These are phyloP conservation scores for Chrysopilus asiliformis DNA, from an alignment of 2,888 invertebrate species.

Conservation along the genomic window DNA sequence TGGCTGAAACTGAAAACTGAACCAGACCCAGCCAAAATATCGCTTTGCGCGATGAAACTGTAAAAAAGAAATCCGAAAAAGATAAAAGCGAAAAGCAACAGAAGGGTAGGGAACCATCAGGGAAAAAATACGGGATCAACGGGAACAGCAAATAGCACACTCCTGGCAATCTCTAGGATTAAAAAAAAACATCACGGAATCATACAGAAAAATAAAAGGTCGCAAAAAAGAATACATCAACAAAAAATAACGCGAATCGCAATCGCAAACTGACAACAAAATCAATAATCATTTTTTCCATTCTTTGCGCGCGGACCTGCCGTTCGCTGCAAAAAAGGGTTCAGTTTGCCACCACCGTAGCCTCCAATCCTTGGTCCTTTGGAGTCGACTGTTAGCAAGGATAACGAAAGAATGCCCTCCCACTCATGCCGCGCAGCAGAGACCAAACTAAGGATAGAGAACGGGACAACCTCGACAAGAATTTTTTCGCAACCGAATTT, in stretches of 20 bases:
- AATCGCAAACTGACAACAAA: slow-evolving; percentile 17
- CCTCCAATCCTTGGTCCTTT: not conserved
- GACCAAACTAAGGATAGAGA: not conserved
- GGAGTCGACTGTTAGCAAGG: no score
- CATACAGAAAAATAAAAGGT: slow-evolving; percentile 1
- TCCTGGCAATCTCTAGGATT: no score
- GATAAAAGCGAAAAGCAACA: no score
- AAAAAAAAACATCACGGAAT: no score
- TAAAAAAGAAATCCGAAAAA: no score
- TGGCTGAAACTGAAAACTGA: no score
- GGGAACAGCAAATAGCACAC: no score
- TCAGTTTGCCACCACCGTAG: not conserved
- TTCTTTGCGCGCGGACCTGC: slow-evolving; percentile 11
- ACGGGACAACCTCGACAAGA: not conserved
- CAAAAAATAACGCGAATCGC: slow-evolving; percentile 15
- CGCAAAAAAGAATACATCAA: not conserved
- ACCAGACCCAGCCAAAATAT: no score
- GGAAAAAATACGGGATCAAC: no score
- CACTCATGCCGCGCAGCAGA: not conserved
- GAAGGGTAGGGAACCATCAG: no score
- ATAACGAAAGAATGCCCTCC: no score
- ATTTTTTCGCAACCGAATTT: slow-evolving; percentile 1
- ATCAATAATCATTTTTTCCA: slow-evolving; percentile 17
- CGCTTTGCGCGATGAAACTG: no score
- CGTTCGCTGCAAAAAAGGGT: not conserved